phyloP scores from a whole-genome alignment of 2,888 invertebrate species.

The Parelbella ahira region DNA sequence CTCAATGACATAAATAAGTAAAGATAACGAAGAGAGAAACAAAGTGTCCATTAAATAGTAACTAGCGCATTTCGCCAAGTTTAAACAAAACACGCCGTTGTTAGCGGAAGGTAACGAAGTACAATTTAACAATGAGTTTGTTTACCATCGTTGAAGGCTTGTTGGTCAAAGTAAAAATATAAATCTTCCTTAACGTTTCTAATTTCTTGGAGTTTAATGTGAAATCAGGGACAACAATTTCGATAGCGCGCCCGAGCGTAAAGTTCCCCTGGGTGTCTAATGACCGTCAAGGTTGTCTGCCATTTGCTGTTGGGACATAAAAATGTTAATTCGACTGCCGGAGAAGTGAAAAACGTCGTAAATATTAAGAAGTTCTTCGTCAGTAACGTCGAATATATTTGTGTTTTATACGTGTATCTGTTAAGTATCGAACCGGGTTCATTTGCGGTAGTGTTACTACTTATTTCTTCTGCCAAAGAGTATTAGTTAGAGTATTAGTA shows the following conservation, averaged over 20 bases:
- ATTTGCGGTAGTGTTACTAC: no score
- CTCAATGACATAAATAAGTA: no score
- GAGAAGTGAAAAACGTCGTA: slow-evolving; percentile 48
- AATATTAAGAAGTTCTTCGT: slow-evolving; percentile 45
- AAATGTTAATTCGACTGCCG: slow-evolving; percentile 59
- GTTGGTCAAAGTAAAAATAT: slow-evolving; percentile 25
- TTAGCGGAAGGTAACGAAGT: slow-evolving; percentile 9
- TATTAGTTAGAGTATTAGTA: no score
- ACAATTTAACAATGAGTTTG: slow-evolving; percentile 8
- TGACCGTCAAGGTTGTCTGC: slow-evolving; percentile 48
- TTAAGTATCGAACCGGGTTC: no score
- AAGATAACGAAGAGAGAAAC: background rate
- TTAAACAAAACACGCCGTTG: background rate
- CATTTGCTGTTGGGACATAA: slow-evolving; percentile 55
- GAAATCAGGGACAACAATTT: slow-evolving; percentile 41
- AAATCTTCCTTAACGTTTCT: slow-evolving; percentile 28
- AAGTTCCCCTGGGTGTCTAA: slow-evolving; percentile 47
- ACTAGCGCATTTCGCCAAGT: background rate
- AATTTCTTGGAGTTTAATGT: slow-evolving; percentile 36
- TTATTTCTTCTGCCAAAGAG: no score
- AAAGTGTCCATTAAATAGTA: background rate
- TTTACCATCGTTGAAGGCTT: slow-evolving; percentile 7
- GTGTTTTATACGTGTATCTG: no score
- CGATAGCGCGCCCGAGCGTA: slow-evolving; percentile 41
- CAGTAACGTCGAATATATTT: no score